Percentiles rank a stretch among this genome's conserved stretches.
Conservation (phyloP, 2,888 invertebrate species). For the Dendrolimus houi region DNA sequence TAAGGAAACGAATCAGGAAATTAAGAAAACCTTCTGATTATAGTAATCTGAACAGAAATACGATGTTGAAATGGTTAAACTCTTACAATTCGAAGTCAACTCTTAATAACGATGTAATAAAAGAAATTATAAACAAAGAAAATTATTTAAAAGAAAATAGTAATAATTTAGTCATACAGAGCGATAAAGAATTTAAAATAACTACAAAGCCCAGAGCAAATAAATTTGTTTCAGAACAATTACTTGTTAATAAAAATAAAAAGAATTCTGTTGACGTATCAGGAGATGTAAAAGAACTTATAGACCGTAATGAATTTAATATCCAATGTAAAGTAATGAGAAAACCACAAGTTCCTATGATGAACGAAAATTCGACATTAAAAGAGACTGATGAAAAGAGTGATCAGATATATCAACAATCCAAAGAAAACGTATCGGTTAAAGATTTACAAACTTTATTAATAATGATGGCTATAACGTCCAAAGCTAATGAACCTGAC, state of each 20-base stretch:
- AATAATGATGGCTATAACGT: constrained; percentile 51
- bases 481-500: constrained; percentile 25
- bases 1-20: constrained; percentile 46
- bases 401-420: constrained; percentile 1
- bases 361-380: not conserved
- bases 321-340: not conserved
- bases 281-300: not conserved
- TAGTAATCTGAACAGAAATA: constrained; percentile 42
- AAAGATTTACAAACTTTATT: constrained; percentile 49
- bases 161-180: constrained; percentile 32
- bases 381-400: constrained; percentile 4
- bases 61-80: constrained; percentile 32
- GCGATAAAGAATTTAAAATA: constrained; percentile 38
- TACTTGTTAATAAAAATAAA: not conserved
- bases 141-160: constrained; percentile 10
- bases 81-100: constrained; percentile 19
- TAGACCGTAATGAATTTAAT: not conserved
- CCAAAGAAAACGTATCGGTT: constrained; percentile 13
- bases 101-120: constrained; percentile 17
- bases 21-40: constrained; percentile 41
- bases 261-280: not conserved
- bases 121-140: constrained; percentile 22
- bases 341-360: not conserved
- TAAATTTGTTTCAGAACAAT: constrained; percentile 2
- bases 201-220: constrained; percentile 8